Base-by-base conservation (phyloP, 2,888 invertebrate species). In the Leptopterna dolabrata region DNA sequence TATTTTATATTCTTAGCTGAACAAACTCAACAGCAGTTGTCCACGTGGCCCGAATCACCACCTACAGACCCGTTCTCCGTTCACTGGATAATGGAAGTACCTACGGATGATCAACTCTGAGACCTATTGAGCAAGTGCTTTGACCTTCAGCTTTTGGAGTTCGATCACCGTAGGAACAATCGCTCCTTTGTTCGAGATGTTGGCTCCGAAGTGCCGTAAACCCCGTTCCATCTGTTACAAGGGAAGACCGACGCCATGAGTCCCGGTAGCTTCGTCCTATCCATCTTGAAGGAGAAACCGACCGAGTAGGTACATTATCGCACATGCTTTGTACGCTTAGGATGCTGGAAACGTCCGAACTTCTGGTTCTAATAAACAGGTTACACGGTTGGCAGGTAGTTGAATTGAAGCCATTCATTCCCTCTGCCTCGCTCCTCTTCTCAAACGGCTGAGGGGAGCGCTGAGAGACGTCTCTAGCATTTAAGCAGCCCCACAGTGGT, bases 301-400 rank as follows among this genome's bases (percentile, higher is more conserved):
- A 13, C 9, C 14, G 73, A 73, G 73, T 30, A 73, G 36, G 36
- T 73, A 73, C 73, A 73, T 73, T 73, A 73, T 73, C 73, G 73
- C 73, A 9, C 4, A 13, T 14, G 73, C 73, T 73, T 73, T 73
- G 73, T 73, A 73, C 36, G n/a, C 14, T 41, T 73, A 29, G 36
- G 41, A 73, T 73, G 30, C 73, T 24, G 63, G 73, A 9, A 19
- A 36, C 30, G 73, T 41, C 36, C 1, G 30, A 73, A 73, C 73
- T 73, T 36, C 73, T 73, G 36, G 36, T 73, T 73, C 73, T 73
- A 73, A 73, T 73, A 73, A 73, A 73, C 73, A 73, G 73, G 73
- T 73, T 73, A 73, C 73, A 73, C 36, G 73, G n/a, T 30, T 73
- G 73, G 73, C 73, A 73, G 73, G 73, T 73, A 73, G 73, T 73